phyloP scores from a whole-genome alignment of 2,888 invertebrate species.

The Scotopteryx bipunctaria region DNA sequence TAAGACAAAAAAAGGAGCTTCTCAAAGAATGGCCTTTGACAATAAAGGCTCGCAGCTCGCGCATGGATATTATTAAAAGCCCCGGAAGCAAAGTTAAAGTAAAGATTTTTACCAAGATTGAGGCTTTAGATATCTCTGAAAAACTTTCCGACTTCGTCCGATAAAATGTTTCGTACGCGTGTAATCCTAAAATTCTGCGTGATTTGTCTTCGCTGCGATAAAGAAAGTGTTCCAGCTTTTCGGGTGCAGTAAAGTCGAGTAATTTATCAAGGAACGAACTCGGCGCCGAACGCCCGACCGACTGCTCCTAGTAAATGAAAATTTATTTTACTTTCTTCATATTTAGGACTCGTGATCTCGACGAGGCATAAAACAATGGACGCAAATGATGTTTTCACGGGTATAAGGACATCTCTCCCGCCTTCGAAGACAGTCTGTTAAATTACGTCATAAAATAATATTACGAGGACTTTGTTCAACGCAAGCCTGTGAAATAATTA shows the following conservation, averaged over 20 bases:
- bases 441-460: constrained; percentile 69
- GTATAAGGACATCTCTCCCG: constrained; percentile 52
- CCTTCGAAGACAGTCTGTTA: constrained; percentile 64
- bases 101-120: constrained; percentile 65
- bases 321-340: constrained; percentile 44
- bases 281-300: constrained; percentile 28
- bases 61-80: constrained; percentile 54
- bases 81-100: constrained; percentile 65
- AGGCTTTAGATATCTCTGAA: constrained; percentile 66
- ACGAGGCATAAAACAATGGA: constrained; percentile 45
- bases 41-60: constrained; percentile 14
- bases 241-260: constrained; percentile 49
- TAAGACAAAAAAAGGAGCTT: constrained; percentile 2
- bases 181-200: constrained; percentile 70
- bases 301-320: constrained; percentile 31
- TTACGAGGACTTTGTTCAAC: constrained; percentile 63
- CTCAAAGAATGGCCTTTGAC: not conserved
- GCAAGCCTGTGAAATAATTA: constrained; percentile 72
- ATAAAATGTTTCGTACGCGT: constrained; percentile 74
- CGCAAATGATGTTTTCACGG: constrained; percentile 48
- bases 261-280: constrained; percentile 42
- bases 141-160: constrained; percentile 61
- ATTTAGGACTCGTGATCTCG: constrained; percentile 36
- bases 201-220: constrained; percentile 71
- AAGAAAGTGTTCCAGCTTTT: constrained; percentile 46